A percentile compares a stretch with the other conserved stretches of the same genome.
These are phyloP conservation scores for Chanos chanos DNA, from an alignment of 2,797 vertebrate species.

Conservation along the genomic window DNA sequence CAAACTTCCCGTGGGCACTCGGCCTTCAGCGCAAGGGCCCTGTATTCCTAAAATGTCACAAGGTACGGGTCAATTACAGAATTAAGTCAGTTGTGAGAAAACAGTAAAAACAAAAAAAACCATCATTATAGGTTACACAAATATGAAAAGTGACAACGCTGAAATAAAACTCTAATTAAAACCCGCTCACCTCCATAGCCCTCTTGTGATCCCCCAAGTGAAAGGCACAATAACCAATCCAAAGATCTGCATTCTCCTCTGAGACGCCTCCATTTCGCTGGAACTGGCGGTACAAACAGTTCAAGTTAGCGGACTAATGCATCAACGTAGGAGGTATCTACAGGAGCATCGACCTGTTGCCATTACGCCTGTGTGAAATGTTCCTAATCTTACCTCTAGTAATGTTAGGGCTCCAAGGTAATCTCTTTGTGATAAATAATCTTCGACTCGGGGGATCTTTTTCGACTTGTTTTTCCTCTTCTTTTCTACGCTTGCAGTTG, in stretches of 20 bases:
- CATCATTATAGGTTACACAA: slow-evolving; percentile 5
- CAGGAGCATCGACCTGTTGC: too few relatives aligned
- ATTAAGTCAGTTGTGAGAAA: not conserved
- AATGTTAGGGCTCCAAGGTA: slow-evolving; percentile 90
- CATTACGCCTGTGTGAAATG: too few relatives aligned
- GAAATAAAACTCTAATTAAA: not conserved
- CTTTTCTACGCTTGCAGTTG: slow-evolving; percentile 64
- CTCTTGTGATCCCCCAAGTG: slow-evolving; percentile 92
- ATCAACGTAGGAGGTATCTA: too few relatives aligned
- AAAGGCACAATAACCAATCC: slow-evolving; percentile 93
- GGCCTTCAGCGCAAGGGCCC: slow-evolving; percentile 70
- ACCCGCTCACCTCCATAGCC: slow-evolving; percentile 83
- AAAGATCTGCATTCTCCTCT: slow-evolving; percentile 81
- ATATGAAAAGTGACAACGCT: not conserved
- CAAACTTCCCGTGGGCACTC: slow-evolving; percentile 83
- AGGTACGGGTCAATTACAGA: too few relatives aligned
- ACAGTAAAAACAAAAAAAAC: slow-evolving; percentile 1
- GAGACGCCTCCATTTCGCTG: slow-evolving; percentile 83
- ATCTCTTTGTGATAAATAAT: slow-evolving; percentile 84
- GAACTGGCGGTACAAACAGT: slow-evolving; percentile 73
- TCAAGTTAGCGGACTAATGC: not conserved
- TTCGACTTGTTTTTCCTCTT: slow-evolving; percentile 82
- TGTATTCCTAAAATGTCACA: slow-evolving; percentile 84
- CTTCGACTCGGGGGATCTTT: slow-evolving; percentile 81
- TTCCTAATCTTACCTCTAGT: slow-evolving; percentile 78